Percentiles rank a stretch among this genome's conserved stretches.
These are phyloP conservation scores for Eudasyphora cyanicolor DNA, from an alignment of 2,888 invertebrate genomes.

Conservation along the genomic window DNA sequence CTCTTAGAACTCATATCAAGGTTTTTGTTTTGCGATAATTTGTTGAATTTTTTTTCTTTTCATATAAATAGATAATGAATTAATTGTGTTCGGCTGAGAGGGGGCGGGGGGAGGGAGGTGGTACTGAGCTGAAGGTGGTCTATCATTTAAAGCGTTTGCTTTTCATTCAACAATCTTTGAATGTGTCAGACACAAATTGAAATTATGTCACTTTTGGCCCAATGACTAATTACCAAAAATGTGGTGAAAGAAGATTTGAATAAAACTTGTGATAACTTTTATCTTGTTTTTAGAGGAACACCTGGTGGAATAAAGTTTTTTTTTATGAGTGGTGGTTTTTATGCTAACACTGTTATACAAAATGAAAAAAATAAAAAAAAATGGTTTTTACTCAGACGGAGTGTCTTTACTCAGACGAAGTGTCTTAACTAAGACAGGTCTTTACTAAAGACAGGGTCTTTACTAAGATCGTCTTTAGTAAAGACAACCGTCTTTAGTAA, in stretches of 20 bases:
- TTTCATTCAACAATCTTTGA: neutral
- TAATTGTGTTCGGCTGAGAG: too few species aligned
- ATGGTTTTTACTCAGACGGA: too few species aligned
- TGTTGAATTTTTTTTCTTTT: neutral
- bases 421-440: too few species aligned
- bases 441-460: too few species aligned
- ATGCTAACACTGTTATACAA: neutral
- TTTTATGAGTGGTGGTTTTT: neutral
- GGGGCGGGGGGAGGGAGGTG: neutral
- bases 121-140: neutral
- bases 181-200: neutral
- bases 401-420: too few species aligned
- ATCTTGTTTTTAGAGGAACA: too few species aligned
- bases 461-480: too few species aligned
- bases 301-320: neutral
- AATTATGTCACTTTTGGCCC: neutral
- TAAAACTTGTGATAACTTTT: neutral
- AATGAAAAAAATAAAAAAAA: too few species aligned
- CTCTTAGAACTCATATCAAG: slow-evolving; percentile 35
- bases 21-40: slow-evolving; percentile 13
- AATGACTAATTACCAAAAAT: neutral
- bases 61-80: slow-evolving; percentile 7
- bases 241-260: neutral
- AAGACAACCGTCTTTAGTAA: too few species aligned
- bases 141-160: too few species aligned